These are phyloP conservation scores for Geophilus truncorum DNA, from an alignment of 2,888 invertebrate genomes.

Conservation along the genomic window DNA sequence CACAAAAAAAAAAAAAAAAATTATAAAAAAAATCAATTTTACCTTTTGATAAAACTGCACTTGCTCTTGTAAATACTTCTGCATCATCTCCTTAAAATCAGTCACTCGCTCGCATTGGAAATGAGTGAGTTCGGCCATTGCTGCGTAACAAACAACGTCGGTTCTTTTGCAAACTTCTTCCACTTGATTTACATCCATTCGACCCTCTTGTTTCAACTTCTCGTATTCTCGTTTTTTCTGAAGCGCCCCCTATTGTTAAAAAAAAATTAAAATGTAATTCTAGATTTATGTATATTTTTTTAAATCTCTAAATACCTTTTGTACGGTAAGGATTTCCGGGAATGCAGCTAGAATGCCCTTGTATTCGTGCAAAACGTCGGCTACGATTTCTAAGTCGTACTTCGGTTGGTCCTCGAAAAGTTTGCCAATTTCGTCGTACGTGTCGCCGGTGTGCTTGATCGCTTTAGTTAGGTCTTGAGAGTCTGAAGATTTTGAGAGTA, in stretches of 20 bases:
- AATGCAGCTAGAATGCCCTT: slow-evolving; percentile 85
- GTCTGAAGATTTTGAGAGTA: no score
- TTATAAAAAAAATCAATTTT: neutral
- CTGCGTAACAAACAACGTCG: slow-evolving; percentile 86
- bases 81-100: slow-evolving; percentile 81
- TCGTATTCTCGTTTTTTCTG: slow-evolving; percentile 87
- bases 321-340: slow-evolving; percentile 83
- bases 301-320: slow-evolving; percentile 69
- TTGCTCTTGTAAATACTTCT: slow-evolving; percentile 78
- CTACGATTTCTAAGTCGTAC: slow-evolving; percentile 81
- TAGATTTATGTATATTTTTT: no score
- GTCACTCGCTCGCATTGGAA: slow-evolving; percentile 80
- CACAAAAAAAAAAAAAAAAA: neutral
- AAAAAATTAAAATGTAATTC: neutral
- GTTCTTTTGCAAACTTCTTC: slow-evolving; percentile 75
- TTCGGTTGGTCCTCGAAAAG: slow-evolving; percentile 86
- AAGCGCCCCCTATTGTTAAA: slow-evolving; percentile 59
- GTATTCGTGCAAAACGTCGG: slow-evolving; percentile 88
- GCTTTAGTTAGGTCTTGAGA: slow-evolving; percentile 62
- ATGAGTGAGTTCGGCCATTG: slow-evolving; percentile 90
- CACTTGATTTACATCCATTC: slow-evolving; percentile 73
- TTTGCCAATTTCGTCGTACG: slow-evolving; percentile 82
- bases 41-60: slow-evolving; percentile 82
- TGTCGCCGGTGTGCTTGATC: slow-evolving; percentile 77
- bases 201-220: slow-evolving; percentile 69